Conservation (phyloP, 2,113 vertebrate species). For the Acrocephalus kingi region DNA sequence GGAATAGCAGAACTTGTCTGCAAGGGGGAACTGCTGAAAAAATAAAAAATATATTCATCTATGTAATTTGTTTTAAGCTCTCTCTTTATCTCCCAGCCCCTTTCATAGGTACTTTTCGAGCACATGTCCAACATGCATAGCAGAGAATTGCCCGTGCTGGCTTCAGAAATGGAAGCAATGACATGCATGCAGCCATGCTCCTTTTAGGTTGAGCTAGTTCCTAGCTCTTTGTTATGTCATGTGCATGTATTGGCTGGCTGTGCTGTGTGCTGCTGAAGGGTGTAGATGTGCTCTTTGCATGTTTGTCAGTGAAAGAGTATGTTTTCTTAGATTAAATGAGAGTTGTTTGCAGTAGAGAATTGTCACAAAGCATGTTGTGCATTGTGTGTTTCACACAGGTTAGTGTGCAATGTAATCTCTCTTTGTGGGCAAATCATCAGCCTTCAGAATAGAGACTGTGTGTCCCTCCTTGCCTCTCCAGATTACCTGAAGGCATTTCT, state of each 20-base stretch:
- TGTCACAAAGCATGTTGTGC: neutral
- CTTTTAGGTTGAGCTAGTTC: neutral
- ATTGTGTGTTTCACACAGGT: neutral
- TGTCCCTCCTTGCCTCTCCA: neutral
- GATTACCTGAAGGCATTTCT: neutral
- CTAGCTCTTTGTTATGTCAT: neutral
- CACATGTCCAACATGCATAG: fast-evolving
- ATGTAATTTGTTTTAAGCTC: neutral
- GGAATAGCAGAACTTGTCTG: neutral
- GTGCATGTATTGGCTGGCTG: neutral
- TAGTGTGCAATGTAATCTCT: neutral
- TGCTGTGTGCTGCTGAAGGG: neutral
- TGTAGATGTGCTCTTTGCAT: neutral
- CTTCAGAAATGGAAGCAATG: neutral
- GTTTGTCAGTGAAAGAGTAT: neutral
- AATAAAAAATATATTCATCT: neutral
- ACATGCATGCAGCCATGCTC: neutral
- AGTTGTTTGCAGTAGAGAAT: neutral
- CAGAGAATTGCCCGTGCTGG: neutral
- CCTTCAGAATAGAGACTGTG: neutral
- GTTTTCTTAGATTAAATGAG: neutral
- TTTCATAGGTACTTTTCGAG: neutral
- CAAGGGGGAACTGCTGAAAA: neutral
- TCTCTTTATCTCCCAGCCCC: neutral
- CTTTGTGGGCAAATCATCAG: neutral